Evolutionary conservation across 2,113 vertebrate genomes (phyloP).

Genomic region (Xenopus borealis): DNA sequence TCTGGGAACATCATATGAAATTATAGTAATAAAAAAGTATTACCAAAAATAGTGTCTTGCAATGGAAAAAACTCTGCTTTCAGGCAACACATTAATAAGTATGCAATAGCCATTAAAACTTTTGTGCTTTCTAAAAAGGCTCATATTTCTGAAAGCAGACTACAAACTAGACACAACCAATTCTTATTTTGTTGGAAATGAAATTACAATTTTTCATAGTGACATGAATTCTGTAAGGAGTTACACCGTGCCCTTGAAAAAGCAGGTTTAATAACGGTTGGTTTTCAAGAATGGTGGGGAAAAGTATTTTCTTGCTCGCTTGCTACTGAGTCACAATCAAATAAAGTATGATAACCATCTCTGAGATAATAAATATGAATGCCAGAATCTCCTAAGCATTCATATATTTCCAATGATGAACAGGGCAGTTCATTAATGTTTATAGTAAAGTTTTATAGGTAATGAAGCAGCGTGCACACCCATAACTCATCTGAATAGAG

Average conservation of each 20-base stretch:
- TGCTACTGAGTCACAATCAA: slow-evolving; percentile 8
- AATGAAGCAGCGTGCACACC: slow-evolving; percentile 1
- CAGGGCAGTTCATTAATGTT: neutral
- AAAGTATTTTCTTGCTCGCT: slow-evolving; percentile 14
- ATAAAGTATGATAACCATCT: slow-evolving; percentile 20
- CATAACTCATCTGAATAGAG: slow-evolving; percentile 22
- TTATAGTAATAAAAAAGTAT: neutral
- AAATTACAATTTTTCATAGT: slow-evolving; percentile 29
- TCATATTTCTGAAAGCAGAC: slow-evolving; percentile 33
- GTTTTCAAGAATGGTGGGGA: slow-evolving; percentile 5
- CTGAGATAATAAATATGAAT: neutral
- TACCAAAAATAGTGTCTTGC: neutral
- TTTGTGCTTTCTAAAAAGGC: slow-evolving; percentile 11
- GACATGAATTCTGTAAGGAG: slow-evolving; percentile 29
- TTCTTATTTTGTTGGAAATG: slow-evolving; percentile 18
- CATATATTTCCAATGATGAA: too few species aligned
- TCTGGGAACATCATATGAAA: too few species aligned
- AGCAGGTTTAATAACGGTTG: neutral
- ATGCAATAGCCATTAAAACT: slow-evolving; percentile 37
- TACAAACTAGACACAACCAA: slow-evolving; percentile 18
- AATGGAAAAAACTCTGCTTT: neutral
- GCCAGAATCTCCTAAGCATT: too few species aligned
- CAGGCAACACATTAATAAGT: neutral
- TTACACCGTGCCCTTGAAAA: neutral
- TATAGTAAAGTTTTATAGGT: slow-evolving; percentile 11